Conservation (phyloP, 2,113 vertebrate genomes). For the Taurulus bubalis region DNA sequence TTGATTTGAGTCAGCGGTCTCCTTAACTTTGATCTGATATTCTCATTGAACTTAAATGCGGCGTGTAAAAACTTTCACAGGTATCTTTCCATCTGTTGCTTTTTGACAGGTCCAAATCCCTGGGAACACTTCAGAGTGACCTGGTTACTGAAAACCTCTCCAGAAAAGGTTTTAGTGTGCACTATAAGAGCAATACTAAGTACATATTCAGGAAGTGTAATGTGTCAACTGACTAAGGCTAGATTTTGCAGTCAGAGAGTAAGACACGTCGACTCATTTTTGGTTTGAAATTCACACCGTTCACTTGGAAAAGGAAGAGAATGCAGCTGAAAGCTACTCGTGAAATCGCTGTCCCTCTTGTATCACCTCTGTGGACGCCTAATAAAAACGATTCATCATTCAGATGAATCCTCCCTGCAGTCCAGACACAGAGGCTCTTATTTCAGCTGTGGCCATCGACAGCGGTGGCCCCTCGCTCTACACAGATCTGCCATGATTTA, state of each 20-base stretch:
- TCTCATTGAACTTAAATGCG: conserved; percentile 26
- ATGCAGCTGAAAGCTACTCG: neutral
- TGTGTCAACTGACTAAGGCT: neutral
- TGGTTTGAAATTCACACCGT: neutral
- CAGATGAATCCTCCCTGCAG: conserved; percentile 8
- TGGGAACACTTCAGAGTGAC: conserved; percentile 14
- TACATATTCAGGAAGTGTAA: neutral
- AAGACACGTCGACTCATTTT: neutral
- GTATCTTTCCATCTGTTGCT: conserved; percentile 7
- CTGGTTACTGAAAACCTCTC: neutral
- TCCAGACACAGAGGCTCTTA: conserved; percentile 35
- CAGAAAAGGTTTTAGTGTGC: neutral
- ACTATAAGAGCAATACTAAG: too few species aligned
- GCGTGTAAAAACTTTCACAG: conserved; percentile 10
- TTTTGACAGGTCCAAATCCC: conserved; percentile 31
- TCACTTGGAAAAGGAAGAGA: neutral
- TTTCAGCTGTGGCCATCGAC: conserved; percentile 43
- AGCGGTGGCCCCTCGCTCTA: conserved; percentile 20
- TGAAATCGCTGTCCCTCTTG: neutral
- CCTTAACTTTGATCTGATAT: conserved; percentile 24
- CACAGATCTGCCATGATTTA: conserved; percentile 60
- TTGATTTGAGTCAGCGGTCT: conserved; percentile 26
- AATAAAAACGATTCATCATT: conserved; percentile 45
- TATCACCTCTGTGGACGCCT: conserved; percentile 9
- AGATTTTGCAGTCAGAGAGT: neutral